Evolutionary conservation across 2,888 invertebrate species (phyloP), one percentile per base, ranked within the genome.

Genomic region (Megaustenia siamemsis): DNA sequence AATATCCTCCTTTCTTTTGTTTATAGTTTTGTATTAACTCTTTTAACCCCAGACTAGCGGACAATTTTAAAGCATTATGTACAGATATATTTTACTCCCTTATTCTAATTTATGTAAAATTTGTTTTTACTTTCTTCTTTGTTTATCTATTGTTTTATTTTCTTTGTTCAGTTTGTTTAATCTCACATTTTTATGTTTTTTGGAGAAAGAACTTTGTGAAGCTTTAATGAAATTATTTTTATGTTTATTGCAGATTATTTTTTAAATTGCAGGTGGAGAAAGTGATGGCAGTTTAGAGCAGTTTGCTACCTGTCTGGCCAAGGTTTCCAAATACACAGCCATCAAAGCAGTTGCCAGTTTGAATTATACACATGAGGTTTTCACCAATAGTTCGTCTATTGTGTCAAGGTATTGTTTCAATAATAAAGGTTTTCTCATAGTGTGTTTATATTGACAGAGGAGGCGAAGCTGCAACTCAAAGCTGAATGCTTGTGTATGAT

Each of bases 291-390:
- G 94, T 18, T 87, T 95, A 82, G 93, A 94, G 45, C 93, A 96
- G 76, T 98, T 98, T 94, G 95, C 97, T 84, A 97, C 97, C 91
- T 97, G 97, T 94, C 95, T 98, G 81, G 96, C 96, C 0, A 97
- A 97, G 92, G 97, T 98, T 94, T 97, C 97, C 0, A 95, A 96
- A 73, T 97, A 96, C 93, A 96, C 96, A 89, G 96, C 96, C 28
- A 95, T 98, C 88, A 95, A 97, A 21, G 96, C 97, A 32, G 95
- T 98, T 12, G 97, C 98, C 6, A 97, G 97, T 8, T 95, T 98
- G 6, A 97, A 97, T 89, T 98, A 98, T 94, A 97, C 97, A 87
- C 96, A 96, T 91, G 98, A 98, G 94, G 96, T 97, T 81, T 97
- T 97, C 93, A 97, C 97, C 93, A 92, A 93, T 92, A 91, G 92